Evolutionary conservation across 2,113 vertebrate genomes (phyloP), one percentile per base, ranked within the genome.

Genomic region (Mixornis gularis): DNA sequence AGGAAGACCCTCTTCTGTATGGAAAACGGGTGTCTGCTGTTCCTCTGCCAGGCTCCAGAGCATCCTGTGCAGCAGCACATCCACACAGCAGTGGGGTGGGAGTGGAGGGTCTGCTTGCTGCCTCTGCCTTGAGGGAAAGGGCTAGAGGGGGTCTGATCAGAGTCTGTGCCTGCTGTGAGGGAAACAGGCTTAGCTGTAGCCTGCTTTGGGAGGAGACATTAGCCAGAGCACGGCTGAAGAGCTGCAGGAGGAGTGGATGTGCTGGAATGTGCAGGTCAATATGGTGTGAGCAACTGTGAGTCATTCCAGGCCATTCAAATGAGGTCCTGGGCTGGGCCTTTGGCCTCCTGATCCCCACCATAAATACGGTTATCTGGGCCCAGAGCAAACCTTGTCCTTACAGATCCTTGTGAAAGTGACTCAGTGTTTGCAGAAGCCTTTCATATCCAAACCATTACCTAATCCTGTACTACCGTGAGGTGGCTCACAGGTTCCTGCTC

Each of bases 401-500:
- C 34, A 64, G 26, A 40, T 11, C 3, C 62, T n/a, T 46, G 29
- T 69, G 76, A 49, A 64, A 77, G 24, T 90, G 86, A 90, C 63
- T 94, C 83, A 17, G 41, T 92, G 21, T 93, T 94, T 88, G 77
- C 88, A 90, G 90, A 93, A 94, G 34, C 59, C 46, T 77, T 90
- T 83, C 68, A 17, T 10, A 8, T 72, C 64, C 79, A 62, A 79
- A 30, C 55, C 51, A 46, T 88, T 44, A 77, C 68, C 88, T 85
- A 34, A 91, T 71, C 74, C 82, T 17, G 40, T 21, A 44, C 46
- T 72, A 38, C 58, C 0, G 0, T 40, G 76, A 56, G 71, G 88
- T 41, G 63, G 38, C 49, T 66, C 12, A 4, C 26, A 26, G 62
- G 43, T 74, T 65, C 72, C 78, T 81, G 49, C 85, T 46, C 52